Conservation (phyloP, 2,797 vertebrate genomes). For the Zenarchopterus dispar region DNA sequence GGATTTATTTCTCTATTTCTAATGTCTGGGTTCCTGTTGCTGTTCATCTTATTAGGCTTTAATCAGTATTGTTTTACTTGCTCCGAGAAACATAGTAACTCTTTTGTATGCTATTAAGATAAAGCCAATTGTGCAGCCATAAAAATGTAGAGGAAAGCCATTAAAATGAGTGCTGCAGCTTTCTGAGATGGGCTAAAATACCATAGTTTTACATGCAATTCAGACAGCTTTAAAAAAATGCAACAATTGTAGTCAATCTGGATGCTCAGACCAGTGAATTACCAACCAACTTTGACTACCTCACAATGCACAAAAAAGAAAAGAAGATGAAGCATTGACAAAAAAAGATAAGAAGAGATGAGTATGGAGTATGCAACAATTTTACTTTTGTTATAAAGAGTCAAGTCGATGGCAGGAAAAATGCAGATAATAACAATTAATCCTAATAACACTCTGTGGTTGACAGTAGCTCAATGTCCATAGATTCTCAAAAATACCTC, state of each 20-base stretch:
- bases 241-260: slow-evolving; percentile 8
- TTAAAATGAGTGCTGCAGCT: slow-evolving; percentile 29
- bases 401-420: slow-evolving; percentile 57
- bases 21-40: slow-evolving; percentile 45
- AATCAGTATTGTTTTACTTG: slow-evolving; percentile 55
- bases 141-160: slow-evolving; percentile 23
- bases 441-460: slow-evolving; percentile 60
- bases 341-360: slow-evolving; percentile 18
- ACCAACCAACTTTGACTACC: not conserved
- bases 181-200: slow-evolving; percentile 25
- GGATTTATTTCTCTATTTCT: slow-evolving; percentile 44
- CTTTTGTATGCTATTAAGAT: slow-evolving; percentile 26
- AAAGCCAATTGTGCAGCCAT: slow-evolving; percentile 25
- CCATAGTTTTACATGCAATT: slow-evolving; percentile 32
- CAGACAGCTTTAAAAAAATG: slow-evolving; percentile 19
- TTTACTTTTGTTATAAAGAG: slow-evolving; percentile 59
- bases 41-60: slow-evolving; percentile 59
- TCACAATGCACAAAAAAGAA: slow-evolving; percentile 6
- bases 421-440: slow-evolving; percentile 77
- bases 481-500: slow-evolving; percentile 68
- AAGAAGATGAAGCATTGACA: slow-evolving; percentile 3
- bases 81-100: slow-evolving; percentile 21
- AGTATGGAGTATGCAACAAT: slow-evolving; percentile 39
- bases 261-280: not conserved
- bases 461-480: slow-evolving; percentile 66